phyloP scores from a whole-genome alignment of 2,888 invertebrate genomes.

The Monochamus alternatus region DNA sequence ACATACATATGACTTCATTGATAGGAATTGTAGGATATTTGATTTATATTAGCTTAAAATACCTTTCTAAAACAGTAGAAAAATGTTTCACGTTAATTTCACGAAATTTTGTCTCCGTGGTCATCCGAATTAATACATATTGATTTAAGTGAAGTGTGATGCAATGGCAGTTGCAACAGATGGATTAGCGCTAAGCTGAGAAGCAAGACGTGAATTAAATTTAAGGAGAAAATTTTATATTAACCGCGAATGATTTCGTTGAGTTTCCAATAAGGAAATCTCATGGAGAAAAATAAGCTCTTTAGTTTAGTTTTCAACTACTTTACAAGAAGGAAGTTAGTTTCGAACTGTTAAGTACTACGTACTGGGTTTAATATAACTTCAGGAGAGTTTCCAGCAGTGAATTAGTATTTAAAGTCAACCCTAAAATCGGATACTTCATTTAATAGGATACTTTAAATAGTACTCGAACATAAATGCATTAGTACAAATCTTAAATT shows the following conservation, averaged over 20 bases:
- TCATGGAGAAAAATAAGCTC: constrained; percentile 9
- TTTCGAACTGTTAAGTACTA: constrained; percentile 4
- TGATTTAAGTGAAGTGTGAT: too few species aligned
- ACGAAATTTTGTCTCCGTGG: too few species aligned
- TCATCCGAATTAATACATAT: too few species aligned
- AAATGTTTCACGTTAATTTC: too few species aligned
- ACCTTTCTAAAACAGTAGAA: too few species aligned
- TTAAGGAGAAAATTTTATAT: neutral
- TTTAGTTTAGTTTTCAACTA: neutral
- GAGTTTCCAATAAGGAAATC: neutral
- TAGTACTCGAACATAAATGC: neutral
- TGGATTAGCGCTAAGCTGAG: too few species aligned
- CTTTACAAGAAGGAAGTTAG: constrained; percentile 7
- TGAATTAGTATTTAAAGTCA: neutral
- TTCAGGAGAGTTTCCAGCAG: neutral
- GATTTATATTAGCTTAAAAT: too few species aligned
- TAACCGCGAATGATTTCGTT: too few species aligned
- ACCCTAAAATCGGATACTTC: neutral
- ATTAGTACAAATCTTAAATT: neutral
- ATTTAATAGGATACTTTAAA: neutral
- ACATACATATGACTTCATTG: too few species aligned
- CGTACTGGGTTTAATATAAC: neutral
- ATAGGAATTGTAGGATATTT: too few species aligned
- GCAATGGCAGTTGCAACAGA: too few species aligned
- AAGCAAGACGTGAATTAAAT: too few species aligned